Evolutionary conservation across 2,113 vertebrate species (phyloP).

Genomic region (Arenaria interpres): DNA sequence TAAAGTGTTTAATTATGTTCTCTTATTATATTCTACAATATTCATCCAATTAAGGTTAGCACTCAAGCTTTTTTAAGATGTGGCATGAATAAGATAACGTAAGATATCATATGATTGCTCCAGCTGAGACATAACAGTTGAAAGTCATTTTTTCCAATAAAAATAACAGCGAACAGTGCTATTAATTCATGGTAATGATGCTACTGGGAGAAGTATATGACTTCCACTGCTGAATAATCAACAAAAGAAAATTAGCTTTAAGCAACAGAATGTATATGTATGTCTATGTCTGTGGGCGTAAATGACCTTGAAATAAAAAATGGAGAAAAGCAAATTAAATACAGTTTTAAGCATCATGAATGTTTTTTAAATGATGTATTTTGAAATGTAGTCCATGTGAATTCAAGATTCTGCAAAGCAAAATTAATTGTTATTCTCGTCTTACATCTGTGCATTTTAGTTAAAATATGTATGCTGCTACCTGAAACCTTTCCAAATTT

Average conservation of each 20-base stretch:
- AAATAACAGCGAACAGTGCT: conserved; percentile 33
- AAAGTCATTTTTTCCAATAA: conserved; percentile 50
- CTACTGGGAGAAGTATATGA: conserved; percentile 20
- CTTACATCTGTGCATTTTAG: background rate
- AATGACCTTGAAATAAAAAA: conserved; percentile 39
- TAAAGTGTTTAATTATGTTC: conserved; percentile 20
- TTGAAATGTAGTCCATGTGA: background rate
- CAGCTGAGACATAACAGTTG: conserved; percentile 33
- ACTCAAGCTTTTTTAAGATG: conserved; percentile 45
- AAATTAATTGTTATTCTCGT: background rate
- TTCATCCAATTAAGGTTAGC: conserved; percentile 35
- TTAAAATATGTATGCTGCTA: background rate
- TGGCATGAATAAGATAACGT: conserved; percentile 13
- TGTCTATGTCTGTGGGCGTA: background rate
- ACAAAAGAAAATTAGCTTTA: conserved; percentile 50
- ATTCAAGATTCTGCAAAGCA: background rate
- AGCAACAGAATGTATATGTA: background rate
- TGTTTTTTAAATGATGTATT: background rate
- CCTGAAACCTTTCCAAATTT: background rate
- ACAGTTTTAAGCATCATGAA: background rate
- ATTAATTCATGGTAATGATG: conserved; percentile 45
- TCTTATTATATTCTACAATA: conserved; percentile 18
- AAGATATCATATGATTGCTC: conserved; percentile 28
- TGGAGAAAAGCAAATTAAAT: background rate
- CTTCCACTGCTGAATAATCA: conserved; percentile 49